Conservation (phyloP, 2,888 invertebrate species). For the Bellardia pandia region DNA sequence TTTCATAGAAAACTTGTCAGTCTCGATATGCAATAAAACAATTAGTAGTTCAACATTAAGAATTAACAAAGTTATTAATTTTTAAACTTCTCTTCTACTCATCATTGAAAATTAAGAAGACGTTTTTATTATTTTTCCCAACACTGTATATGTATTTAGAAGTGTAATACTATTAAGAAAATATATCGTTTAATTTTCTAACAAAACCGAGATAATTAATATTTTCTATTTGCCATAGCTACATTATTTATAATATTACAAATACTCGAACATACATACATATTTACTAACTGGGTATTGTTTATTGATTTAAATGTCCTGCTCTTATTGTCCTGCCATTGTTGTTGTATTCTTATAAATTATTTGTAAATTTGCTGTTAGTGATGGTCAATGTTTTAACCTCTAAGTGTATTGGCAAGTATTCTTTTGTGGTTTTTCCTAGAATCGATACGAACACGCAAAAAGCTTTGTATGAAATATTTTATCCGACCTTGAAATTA, state of each 20-base stretch:
- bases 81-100: no score
- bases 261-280: not conserved
- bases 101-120: no score
- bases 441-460: not conserved
- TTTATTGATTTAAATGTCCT: not conserved
- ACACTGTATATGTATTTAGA: not conserved
- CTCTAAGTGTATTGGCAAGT: slow-evolving; percentile 19
- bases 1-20: no score
- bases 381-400: slow-evolving; percentile 14
- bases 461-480: not conserved
- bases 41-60: no score
- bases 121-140: no score
- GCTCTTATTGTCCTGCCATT: not conserved
- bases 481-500: slow-evolving; percentile 4
- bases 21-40: no score
- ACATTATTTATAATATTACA: slow-evolving; percentile 7
- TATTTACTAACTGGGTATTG: not conserved
- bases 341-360: slow-evolving; percentile 2
- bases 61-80: no score
- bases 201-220: slow-evolving; percentile 13
- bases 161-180: slow-evolving; percentile 1
- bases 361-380: not conserved
- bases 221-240: not conserved
- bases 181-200: not conserved
- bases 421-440: not conserved